These are phyloP conservation scores for Synanthedon andrenaeformis DNA, from an alignment of 2,888 invertebrate species.

Conservation along the genomic window DNA sequence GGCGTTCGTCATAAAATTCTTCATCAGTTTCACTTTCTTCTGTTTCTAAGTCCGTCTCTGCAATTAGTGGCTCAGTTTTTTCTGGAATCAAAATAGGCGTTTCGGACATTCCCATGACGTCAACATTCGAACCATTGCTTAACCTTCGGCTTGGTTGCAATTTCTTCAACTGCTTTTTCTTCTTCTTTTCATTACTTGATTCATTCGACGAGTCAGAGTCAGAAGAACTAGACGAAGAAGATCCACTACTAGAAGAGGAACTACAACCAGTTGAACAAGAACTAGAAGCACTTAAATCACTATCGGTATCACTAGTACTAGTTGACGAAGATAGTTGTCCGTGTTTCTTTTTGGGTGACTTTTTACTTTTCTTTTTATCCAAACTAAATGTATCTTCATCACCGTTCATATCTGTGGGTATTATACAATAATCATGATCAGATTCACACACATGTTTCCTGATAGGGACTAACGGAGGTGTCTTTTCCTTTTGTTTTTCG, in stretches of 20 bases:
- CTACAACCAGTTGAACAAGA: conserved; percentile 88
- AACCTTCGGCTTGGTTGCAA: conserved; percentile 41
- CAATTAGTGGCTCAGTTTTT: conserved; percentile 72
- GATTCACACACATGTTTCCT: conserved; percentile 72
- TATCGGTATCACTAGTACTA: conserved; percentile 77
- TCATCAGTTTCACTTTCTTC: conserved; percentile 88
- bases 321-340: conserved; percentile 76
- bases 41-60: conserved; percentile 87
- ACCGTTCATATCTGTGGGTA: conserved; percentile 56
- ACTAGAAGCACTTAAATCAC: conserved; percentile 79
- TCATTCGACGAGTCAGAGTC: conserved; percentile 61
- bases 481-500: conserved; percentile 66
- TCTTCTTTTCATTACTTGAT: conserved; percentile 52
- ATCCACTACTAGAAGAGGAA: conserved; percentile 75
- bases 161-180: conserved; percentile 49
- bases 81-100: conserved; percentile 55
- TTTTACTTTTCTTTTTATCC: conserved; percentile 62
- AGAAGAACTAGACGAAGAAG: conserved; percentile 73
- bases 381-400: conserved; percentile 49
- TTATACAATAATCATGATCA: conserved; percentile 83
- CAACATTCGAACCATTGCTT: conserved; percentile 65
- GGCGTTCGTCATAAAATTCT: conserved; percentile 88
- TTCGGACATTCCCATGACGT: conserved; percentile 65
- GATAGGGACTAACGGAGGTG: conserved; percentile 55
- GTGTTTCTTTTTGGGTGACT: conserved; percentile 59